Percentiles rank a stretch among this genome's conserved stretches.
Conservation (phyloP, 1,140 invertebrate species). For the Yoshiicerus persimilis region DNA sequence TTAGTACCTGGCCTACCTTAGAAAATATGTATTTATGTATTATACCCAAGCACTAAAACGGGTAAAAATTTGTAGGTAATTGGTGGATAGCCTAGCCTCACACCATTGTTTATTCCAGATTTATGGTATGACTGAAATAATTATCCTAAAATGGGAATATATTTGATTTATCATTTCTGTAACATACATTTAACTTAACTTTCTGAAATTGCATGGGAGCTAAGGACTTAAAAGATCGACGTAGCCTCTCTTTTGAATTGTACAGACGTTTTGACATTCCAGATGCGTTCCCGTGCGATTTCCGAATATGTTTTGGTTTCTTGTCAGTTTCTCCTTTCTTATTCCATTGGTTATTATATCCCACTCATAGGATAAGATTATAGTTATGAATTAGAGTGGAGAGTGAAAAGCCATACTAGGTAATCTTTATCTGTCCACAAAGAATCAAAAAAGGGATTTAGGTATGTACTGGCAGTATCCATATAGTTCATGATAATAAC, state of each 20-base stretch:
- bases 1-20: not conserved
- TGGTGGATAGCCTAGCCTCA: not conserved
- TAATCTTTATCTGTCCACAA: not conserved
- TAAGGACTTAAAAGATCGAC: not conserved
- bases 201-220: not conserved
- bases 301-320: not conserved
- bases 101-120: not conserved
- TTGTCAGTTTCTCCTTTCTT: not conserved
- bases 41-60: not conserved
- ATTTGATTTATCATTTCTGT: conserved; percentile 1
- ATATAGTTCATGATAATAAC: not conserved
- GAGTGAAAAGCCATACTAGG: not conserved
- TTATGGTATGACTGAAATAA: not conserved
- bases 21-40: not conserved
- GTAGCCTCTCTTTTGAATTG: not conserved
- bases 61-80: not conserved
- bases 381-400: not conserved
- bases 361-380: not conserved
- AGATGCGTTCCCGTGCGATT: not conserved
- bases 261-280: not conserved
- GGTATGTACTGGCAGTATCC: not conserved
- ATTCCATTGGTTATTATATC: not conserved
- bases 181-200: not conserved
- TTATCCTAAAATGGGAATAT: conserved; percentile 4
- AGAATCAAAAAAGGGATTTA: not conserved